Evolutionary conservation across 2,888 invertebrate species (phyloP).

Genomic region (Thymelicus lineola): DNA sequence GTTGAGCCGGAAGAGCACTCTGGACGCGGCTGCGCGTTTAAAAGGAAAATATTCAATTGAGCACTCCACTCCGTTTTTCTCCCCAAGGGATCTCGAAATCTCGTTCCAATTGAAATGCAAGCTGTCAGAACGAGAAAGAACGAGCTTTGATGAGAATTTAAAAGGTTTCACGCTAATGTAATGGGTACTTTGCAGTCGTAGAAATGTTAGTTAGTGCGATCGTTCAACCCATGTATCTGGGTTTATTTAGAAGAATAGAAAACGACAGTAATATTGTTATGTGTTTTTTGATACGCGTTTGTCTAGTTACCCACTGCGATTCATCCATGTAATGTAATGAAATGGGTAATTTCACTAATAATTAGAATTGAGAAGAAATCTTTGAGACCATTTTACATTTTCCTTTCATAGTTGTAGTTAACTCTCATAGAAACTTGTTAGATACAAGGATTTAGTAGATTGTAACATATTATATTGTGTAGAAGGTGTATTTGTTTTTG

Average conservation of each 20-base stretch:
- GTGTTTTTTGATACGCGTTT: too few relatives aligned
- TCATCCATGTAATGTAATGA: too few relatives aligned
- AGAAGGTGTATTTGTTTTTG: too few relatives aligned
- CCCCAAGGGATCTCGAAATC: conserved; percentile 60
- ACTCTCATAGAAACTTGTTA: too few relatives aligned
- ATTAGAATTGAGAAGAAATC: too few relatives aligned
- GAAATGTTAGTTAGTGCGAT: conserved; percentile 56
- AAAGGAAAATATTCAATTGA: conserved; percentile 47
- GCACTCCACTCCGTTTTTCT: conserved; percentile 61
- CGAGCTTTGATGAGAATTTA: conserved; percentile 77
- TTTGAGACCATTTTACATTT: too few relatives aligned
- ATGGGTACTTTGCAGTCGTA: conserved; percentile 62
- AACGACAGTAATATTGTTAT: too few relatives aligned
- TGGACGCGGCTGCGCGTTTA: conserved; percentile 43
- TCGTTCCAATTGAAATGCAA: conserved; percentile 58
- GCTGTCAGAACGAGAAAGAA: conserved; percentile 54
- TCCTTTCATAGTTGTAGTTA: too few relatives aligned
- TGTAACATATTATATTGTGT: too few relatives aligned
- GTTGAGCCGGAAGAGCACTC: conserved; percentile 49
- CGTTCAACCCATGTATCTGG: neutral
- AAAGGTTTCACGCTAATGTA: conserved; percentile 78
- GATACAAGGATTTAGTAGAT: too few relatives aligned
- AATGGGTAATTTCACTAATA: too few relatives aligned
- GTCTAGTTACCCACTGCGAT: too few relatives aligned
- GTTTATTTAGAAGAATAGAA: neutral